Base-by-base conservation (phyloP, 2,113 vertebrate species). In the Campylomormyrus numenius region DNA sequence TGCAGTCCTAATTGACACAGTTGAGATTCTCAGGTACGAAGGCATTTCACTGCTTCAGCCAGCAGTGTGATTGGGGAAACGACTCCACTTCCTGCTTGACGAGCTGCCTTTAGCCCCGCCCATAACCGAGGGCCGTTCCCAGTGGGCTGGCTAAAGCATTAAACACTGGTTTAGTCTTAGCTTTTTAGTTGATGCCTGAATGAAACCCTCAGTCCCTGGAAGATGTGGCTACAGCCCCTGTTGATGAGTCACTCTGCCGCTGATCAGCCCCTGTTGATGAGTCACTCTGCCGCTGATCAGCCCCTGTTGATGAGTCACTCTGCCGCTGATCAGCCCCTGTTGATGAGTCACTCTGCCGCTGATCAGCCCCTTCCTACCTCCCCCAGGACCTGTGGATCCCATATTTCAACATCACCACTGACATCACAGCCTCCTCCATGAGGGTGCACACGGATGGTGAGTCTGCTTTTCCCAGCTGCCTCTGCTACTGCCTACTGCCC, bases 391-490 rank as follows among this genome's bases (percentile, higher is more conserved):
- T 99, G 90, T 99, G 97, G 98, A 94, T 98, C 91, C 97, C 98
- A 0, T 98, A 98, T 92, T 99, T 99, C 91, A 96, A 97, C 58
- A 95, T 99, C 91, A 99, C 97, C 31, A 98, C 98, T 0, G 97
- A 98, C 90, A 98, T 99, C 96, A 98, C 97, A 0, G 98, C 98
- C 46, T 99, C 97, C 0, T 94, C 96, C 42, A 98, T 98, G 97
- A 94, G 98, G 90, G 96, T 97, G 58, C 97, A 98, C 95, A 99
- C 96, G 0, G 96, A 99, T 0, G 98, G 98, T 99, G 91, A 53
- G 94, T 74, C n/a, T 62, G 15, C 62, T 3, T 15, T 80, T 62
- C 48, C 39, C 49, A 53, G 52, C 11, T 17, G 39, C 80, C 88
- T 66, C 39, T 10, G 31, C 45, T 46, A 2, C 19, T 88, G 53